Percentiles rank a stretch among this genome's conserved stretches.
These are phyloP conservation scores for Heterohyrax brucei DNA, from an alignment of 2,797 vertebrate species.

Conservation along the genomic window DNA sequence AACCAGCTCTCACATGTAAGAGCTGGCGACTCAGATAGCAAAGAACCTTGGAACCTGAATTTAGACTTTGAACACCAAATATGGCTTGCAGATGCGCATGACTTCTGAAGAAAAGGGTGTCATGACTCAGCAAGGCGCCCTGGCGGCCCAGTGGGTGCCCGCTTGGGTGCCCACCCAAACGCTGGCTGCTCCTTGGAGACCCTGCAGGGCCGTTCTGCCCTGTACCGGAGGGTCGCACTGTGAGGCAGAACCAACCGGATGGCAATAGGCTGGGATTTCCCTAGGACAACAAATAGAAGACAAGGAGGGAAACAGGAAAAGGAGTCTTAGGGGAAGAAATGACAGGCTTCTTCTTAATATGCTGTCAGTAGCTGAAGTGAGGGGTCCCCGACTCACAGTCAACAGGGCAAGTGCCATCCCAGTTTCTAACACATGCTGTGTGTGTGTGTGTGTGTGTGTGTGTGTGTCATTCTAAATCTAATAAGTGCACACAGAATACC, in stretches of 20 bases:
- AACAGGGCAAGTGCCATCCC: not conserved
- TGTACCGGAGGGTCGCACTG: too few species aligned
- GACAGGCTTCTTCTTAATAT: not conserved
- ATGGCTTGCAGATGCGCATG: not conserved
- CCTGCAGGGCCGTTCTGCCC: too few species aligned
- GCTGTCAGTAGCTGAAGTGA: too few species aligned
- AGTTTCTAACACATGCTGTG: not conserved
- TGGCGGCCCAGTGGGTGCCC: too few species aligned
- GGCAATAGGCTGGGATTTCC: not conserved
- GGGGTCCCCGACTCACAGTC: too few species aligned
- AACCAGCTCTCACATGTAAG: not conserved
- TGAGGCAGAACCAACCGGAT: too few species aligned
- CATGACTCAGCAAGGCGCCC: constrained; percentile 16
- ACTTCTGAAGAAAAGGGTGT: not conserved
- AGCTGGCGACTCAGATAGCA: not conserved
- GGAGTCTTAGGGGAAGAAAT: not conserved
- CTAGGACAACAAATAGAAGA: not conserved
- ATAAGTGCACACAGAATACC: not conserved
- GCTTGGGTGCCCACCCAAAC: too few species aligned
- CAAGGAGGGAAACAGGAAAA: not conserved
- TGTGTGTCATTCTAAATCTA: constrained; percentile 24
- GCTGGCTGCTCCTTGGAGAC: too few species aligned
- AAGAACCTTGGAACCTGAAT: not conserved
- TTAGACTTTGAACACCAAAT: constrained; percentile 12
- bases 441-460: too few species aligned